A percentile compares a stretch with the other conserved stretches of the same genome.
Evolutionary conservation across 2,113 vertebrate genomes (phyloP).

Genomic region (Ochotona curzoniae): DNA sequence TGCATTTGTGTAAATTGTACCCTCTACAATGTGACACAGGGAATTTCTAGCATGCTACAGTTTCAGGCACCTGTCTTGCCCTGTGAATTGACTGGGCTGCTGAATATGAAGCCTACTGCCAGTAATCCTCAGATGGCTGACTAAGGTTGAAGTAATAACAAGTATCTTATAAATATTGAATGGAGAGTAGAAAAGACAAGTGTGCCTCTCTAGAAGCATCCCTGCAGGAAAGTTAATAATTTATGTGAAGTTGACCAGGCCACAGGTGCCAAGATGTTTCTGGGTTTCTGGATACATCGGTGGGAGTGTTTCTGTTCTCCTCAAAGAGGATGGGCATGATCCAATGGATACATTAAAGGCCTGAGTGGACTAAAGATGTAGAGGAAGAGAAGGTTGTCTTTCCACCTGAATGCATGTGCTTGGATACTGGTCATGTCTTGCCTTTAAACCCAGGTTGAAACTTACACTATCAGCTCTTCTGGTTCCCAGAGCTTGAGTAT

Average conservation of each 20-base stretch:
- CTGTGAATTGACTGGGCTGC: neutral
- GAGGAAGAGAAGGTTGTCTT: neutral
- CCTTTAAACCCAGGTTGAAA: neutral
- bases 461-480: neutral
- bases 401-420: neutral
- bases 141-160: neutral
- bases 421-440: neutral
- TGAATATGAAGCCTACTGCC: neutral
- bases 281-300: neutral
- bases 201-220: neutral
- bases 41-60: neutral
- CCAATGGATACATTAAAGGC: neutral
- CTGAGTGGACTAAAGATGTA: neutral
- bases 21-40: neutral
- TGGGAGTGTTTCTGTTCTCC: neutral
- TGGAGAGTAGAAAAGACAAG: neutral
- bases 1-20: conserved; percentile 18
- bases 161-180: neutral
- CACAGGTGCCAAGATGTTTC: neutral
- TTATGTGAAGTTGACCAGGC: neutral
- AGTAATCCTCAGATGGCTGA: neutral
- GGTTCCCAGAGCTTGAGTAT: neutral
- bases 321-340: neutral
- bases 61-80: neutral
- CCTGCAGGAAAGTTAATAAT: neutral